phyloP scores from a whole-genome alignment of 2,113 vertebrate species.

The Xerus inauris region DNA sequence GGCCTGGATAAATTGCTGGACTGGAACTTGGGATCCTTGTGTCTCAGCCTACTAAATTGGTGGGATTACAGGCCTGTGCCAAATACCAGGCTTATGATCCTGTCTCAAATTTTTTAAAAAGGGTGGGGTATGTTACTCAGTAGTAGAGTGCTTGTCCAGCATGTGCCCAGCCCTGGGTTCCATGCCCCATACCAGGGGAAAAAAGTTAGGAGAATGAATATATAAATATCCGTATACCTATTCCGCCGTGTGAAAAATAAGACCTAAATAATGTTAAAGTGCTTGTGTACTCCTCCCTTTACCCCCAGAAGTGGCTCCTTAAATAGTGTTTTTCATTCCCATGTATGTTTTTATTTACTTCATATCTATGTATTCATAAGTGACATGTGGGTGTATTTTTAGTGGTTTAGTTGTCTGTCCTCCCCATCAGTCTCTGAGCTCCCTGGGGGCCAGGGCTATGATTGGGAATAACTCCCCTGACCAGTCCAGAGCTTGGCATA shows the following conservation, averaged over 20 bases:
- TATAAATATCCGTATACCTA: background rate
- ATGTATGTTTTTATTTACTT: constrained; percentile 26
- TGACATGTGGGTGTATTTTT: background rate
- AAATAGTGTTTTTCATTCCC: constrained; percentile 5
- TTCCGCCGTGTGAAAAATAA: constrained; percentile 28
- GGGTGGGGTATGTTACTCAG: no score
- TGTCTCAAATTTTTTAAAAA: no score
- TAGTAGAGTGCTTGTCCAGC: no score
- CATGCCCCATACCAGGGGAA: no score
- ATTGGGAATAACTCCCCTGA: background rate
- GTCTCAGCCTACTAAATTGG: no score
- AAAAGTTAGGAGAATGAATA: background rate
- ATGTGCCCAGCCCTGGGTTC: no score
- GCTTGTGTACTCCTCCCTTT: background rate
- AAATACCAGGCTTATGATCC: no score
- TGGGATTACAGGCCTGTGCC: no score
- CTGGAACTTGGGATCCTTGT: no score
- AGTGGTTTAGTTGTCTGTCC: background rate
- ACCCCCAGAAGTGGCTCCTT: no score
- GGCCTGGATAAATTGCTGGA: no score
- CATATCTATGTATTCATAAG: background rate
- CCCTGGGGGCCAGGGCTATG: background rate
- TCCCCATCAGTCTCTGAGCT: background rate
- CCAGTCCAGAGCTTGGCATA: background rate
- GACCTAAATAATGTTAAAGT: background rate